Evolutionary conservation across 2,888 invertebrate species (phyloP), one percentile per base, ranked within the genome.

Genomic region (Yponomeuta plumbellus): DNA sequence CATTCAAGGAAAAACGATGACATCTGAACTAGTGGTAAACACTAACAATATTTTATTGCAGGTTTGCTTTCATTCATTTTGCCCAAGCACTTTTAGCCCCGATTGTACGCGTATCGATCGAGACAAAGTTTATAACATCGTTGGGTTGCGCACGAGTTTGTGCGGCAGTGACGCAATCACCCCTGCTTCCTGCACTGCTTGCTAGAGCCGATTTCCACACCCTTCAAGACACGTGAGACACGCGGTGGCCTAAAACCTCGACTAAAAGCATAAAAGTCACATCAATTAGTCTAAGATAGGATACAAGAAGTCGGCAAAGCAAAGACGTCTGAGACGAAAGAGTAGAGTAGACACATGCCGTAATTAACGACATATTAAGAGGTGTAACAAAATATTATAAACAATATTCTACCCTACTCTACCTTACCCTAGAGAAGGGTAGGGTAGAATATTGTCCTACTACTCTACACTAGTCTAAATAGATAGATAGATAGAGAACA

Each of bases 41-140:
- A n/a, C n/a, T n/a, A n/a, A n/a, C n/a, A n/a, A n/a, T n/a, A n/a
- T n/a, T n/a, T n/a, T n/a, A n/a, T n/a, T n/a, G n/a, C n/a, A 34
- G 34, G 34, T 34, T 34, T 34, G 6, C 34, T 8, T 34, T 34
- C 8, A 34, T 34, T 34, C 26, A 34, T 1, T 34, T 34, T 52
- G 3, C 44, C 17, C 6, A 13, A 52, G 44, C 44, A 52, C 44
- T 52, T 52, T 52, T 13, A 3, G 17, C 17, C 44, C 17, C 44
- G 44, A 52, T 17, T 17, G 44, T 52, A 52, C 44, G 13, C 44
- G 44, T 13, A 52, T 52, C 44, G 44, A 52, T 52, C 44, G 44
- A 52, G 44, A 52, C 44, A 52, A 52, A 52, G 44, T 52, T 52
- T 52, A 52, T 52, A 52, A 52, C 44, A 52, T 52, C 44, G 44